phyloP scores from a whole-genome alignment of 2,113 vertebrate species.

The Miniopterus natalensis region DNA sequence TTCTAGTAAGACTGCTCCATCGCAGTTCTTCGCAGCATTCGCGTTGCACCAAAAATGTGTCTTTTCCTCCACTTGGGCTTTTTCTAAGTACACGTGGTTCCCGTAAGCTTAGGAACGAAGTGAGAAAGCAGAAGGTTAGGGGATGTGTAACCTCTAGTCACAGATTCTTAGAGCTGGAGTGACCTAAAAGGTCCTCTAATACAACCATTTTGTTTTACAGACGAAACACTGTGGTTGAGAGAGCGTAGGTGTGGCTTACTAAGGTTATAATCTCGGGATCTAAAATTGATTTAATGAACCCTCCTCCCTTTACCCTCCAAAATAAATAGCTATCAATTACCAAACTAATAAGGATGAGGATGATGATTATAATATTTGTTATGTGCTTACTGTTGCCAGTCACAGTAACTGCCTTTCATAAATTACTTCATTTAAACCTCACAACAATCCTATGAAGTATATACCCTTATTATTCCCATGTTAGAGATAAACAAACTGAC shows the following conservation, averaged over 20 bases:
- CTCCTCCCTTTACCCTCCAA: background rate
- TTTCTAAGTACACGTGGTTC: background rate
- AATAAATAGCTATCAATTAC: background rate
- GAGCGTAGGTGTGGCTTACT: background rate
- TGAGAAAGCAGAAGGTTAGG: background rate
- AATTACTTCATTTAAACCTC: conserved; percentile 5
- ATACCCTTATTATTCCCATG: background rate
- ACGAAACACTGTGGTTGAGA: background rate
- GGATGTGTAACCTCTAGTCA: background rate
- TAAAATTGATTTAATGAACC: background rate
- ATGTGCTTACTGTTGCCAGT: background rate
- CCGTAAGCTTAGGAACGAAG: conserved; percentile 20
- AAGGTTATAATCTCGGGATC: background rate
- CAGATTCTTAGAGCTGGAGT: conserved; percentile 3
- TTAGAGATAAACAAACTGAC: conserved; percentile 15
- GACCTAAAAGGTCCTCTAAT: background rate
- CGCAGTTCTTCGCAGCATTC: background rate
- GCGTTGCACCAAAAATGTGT: background rate
- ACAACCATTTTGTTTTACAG: background rate
- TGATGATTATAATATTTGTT: background rate
- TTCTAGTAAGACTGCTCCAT: conserved; percentile 18
- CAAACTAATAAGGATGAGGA: background rate
- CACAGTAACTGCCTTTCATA: background rate
- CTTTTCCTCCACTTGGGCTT: background rate
- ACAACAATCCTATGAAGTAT: background rate